Evolutionary conservation across 2,888 invertebrate genomes (phyloP).

Genomic region (Itoplectis maculator): DNA sequence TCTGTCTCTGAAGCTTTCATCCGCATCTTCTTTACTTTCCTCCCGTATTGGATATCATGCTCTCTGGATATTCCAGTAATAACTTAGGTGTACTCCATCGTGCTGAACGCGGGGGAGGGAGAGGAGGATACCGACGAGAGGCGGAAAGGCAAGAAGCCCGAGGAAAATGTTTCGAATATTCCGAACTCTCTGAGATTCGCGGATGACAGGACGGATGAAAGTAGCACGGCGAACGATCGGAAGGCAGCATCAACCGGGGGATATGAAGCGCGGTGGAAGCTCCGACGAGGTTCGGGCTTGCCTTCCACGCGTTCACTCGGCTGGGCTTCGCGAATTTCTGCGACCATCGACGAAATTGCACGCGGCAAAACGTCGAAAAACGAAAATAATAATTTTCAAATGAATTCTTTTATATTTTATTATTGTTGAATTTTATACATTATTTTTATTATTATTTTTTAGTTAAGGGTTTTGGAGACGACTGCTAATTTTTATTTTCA

Average conservation of each 20-base stretch:
- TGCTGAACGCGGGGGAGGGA: too few species aligned
- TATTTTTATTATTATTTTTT: too few species aligned
- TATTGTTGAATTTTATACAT: too few species aligned
- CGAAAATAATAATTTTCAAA: too few species aligned
- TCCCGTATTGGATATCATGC: constrained; percentile 35
- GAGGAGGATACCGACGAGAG: not conserved
- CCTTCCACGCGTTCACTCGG: not conserved
- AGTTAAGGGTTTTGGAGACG: too few species aligned
- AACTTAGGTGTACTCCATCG: constrained; percentile 52
- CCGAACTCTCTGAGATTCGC: not conserved
- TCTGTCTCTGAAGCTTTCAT: constrained; percentile 28
- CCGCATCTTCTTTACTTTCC: constrained; percentile 1
- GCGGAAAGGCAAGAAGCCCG: not conserved
- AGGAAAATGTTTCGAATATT: not conserved
- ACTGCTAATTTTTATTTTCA: too few species aligned
- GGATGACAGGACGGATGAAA: constrained; percentile 3
- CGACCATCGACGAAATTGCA: not conserved
- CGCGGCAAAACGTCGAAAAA: not conserved
- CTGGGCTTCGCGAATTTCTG: not conserved
- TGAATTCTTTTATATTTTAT: too few species aligned
- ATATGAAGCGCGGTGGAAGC: not conserved
- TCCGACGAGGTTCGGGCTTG: not conserved
- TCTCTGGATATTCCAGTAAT: constrained; percentile 42
- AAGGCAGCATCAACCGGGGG: not conserved
- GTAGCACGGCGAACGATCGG: not conserved